Conservation (phyloP, 35 echinoderm and acorn worm species). For the Ophioderma brevispina region DNA sequence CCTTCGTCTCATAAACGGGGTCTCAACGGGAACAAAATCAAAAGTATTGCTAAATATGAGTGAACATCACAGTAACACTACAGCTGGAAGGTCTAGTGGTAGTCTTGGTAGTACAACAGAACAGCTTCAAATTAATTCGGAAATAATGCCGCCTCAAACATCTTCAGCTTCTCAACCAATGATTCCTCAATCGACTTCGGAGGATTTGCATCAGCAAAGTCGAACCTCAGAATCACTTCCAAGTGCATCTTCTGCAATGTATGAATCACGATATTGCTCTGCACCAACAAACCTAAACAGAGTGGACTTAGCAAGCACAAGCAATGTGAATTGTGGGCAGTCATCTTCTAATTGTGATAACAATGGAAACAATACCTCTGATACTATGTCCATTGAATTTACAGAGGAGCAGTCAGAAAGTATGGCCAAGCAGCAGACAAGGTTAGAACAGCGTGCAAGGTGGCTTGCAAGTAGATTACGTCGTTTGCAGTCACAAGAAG, state of each 20-base stretch:
- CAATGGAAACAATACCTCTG: constrained; percentile 5
- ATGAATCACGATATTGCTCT: background rate
- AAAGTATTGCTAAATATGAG: background rate
- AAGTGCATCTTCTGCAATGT: background rate
- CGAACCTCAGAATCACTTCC: background rate
- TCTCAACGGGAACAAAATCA: background rate
- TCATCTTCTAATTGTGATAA: background rate
- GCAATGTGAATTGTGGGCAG: background rate
- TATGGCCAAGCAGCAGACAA: constrained; percentile 35
- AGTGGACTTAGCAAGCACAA: background rate
- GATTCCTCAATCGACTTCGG: background rate
- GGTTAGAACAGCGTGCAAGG: constrained; percentile 66
- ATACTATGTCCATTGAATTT: background rate
- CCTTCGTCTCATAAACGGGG: background rate
- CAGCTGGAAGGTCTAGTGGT: background rate
- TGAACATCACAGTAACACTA: background rate
- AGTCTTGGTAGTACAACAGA: background rate
- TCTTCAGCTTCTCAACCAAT: background rate
- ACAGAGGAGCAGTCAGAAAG: background rate
- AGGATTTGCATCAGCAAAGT: background rate
- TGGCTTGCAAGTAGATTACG: constrained; percentile 47
- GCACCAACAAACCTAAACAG: background rate
- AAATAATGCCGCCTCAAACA: background rate
- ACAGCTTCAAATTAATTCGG: background rate
- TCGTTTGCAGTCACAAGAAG: constrained; percentile 61